Base-by-base conservation (phyloP, 2,113 vertebrate genomes). In the Atractosteus spatula region DNA sequence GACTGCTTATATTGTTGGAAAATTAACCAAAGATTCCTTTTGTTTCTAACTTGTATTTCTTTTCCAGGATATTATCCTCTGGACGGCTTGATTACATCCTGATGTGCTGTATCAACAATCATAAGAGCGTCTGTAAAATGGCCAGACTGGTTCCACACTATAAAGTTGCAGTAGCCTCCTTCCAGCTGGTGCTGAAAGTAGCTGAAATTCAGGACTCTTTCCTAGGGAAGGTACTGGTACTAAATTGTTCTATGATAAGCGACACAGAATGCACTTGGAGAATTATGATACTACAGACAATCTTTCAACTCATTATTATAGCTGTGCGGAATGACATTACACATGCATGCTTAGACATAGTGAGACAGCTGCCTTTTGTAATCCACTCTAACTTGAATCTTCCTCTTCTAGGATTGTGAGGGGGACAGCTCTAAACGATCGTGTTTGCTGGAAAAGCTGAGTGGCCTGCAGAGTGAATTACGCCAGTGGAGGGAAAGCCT, bases 131-230 rank as follows among this genome's bases (percentile, higher is more conserved):
- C 0, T 87, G 85, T 12, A 1, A 0, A 0, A 16, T 83, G 0
- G 75, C 45, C n/a, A 63, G 0, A 8, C 56, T 81, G 0, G 74
- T 83, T 7, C 62, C 47, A 0, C 4, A 1, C 1, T 86, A 84
- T 79, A 72, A 8, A 7, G 29, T 84, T 1, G 66, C 68, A 0
- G 78, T 88, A 51, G 62, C 81, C 1, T 81, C 88, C 70, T 84
- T 77, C 82, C 81, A 82, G 73, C 74, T 92, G 0, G 44, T 87
- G 29, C 8, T 89, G 41, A 88, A 72, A 17, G 3, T 87, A 44
- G 85, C 79, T 55, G 88, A 75, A 66, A 75, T 85, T 13, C 41
- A 76, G 8, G 64, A 82, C 6, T 62, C 72, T 8, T 59, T 17
- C 3, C 68, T 79, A 68, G 74, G 41, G 44, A 78, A 81, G 69